These are phyloP conservation scores for Rissa tridactyla DNA, from an alignment of 2,113 vertebrate species.

Conservation along the genomic window DNA sequence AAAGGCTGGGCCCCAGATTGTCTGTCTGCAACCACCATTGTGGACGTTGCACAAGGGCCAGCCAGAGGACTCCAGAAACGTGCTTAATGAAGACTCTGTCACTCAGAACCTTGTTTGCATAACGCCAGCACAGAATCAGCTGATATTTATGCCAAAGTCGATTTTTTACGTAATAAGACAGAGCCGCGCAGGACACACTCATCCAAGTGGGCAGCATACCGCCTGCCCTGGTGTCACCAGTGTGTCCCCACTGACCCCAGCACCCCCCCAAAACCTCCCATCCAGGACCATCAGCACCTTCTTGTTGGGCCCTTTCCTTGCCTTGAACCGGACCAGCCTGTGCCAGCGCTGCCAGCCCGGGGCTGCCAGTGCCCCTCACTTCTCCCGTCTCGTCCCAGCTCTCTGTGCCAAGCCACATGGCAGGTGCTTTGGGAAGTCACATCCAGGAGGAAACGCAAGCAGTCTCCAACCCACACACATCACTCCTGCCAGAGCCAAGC, in stretches of 20 bases:
- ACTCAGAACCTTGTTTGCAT: neutral
- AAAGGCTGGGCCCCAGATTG: neutral
- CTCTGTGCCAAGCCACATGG: neutral
- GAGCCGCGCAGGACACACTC: neutral
- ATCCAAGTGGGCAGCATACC: neutral
- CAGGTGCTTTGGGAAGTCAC: neutral
- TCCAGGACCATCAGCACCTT: rapidly evolving
- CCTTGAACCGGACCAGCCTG: neutral
- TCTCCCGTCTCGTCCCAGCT: neutral
- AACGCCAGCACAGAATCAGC: neutral
- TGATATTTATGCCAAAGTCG: neutral
- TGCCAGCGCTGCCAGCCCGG: neutral
- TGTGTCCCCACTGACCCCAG: neutral
- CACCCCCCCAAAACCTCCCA: neutral
- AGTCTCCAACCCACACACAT: neutral
- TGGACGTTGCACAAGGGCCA: neutral
- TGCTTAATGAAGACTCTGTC: neutral
- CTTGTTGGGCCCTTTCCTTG: neutral
- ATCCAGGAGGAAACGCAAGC: neutral
- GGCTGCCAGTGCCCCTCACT: neutral
- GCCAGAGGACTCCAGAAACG: neutral
- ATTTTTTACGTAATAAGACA: neutral
- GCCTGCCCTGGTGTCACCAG: neutral
- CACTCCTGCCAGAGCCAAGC: neutral
- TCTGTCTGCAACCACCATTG: neutral